Conservation (phyloP, 2,113 vertebrate species). For the Platysternon megacephalum region DNA sequence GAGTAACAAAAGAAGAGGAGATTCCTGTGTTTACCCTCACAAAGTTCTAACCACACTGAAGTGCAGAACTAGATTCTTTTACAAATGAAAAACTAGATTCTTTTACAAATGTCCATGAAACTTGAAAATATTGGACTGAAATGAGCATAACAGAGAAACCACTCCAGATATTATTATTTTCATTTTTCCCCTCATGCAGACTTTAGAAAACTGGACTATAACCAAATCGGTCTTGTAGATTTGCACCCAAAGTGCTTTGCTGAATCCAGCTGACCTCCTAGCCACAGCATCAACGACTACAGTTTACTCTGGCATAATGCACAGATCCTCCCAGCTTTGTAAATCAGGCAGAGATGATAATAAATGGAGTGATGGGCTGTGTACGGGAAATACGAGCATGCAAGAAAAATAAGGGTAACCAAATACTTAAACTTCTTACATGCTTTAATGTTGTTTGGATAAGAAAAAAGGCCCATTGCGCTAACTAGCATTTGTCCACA, state of each 20-base stretch:
- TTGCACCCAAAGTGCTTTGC: slow-evolving; percentile 37
- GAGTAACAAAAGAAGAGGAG: not conserved
- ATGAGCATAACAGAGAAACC: not conserved
- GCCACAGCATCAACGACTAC: slow-evolving; percentile 30
- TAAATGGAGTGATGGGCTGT: slow-evolving; percentile 14
- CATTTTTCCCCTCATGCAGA: slow-evolving; percentile 28
- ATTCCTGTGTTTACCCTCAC: not conserved
- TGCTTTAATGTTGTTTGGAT: slow-evolving; percentile 43
- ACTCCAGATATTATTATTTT: not conserved
- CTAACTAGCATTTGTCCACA: not conserved
- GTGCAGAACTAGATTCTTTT: not conserved
- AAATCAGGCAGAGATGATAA: slow-evolving; percentile 62
- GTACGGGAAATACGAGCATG: slow-evolving; percentile 3
- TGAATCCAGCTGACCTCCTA: slow-evolving; percentile 30
- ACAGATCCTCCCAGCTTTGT: slow-evolving; percentile 33
- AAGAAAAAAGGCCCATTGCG: not conserved
- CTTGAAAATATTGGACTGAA: not conserved
- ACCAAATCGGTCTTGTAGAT: slow-evolving; percentile 10
- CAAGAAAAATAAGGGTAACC: slow-evolving; percentile 50
- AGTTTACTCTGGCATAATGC: slow-evolving; percentile 28
- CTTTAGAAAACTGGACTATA: slow-evolving; percentile 44
- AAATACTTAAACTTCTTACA: slow-evolving; percentile 41
- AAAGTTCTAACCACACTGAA: not conserved
- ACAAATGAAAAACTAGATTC: not conserved
- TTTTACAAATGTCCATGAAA: not conserved